These are phyloP conservation scores for Pangasius krempfi DNA, from an alignment of 2,797 vertebrate species.

Conservation along the genomic window DNA sequence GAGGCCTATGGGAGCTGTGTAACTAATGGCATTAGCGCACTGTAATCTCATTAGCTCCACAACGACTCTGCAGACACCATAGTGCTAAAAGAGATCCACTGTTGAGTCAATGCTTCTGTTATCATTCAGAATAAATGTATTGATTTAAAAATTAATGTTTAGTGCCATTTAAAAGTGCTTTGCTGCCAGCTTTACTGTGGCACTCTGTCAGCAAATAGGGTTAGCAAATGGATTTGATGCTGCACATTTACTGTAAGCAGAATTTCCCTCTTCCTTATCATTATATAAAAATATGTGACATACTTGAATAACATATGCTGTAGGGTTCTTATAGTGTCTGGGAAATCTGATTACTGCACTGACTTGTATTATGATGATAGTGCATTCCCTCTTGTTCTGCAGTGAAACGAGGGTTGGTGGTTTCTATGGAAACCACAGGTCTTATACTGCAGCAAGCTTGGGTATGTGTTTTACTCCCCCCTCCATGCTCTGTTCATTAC, in stretches of 20 bases:
- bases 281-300: not conserved
- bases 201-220: constrained; percentile 24
- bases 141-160: constrained; percentile 44
- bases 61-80: constrained; percentile 24
- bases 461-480: constrained; percentile 30
- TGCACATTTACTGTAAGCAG: not conserved
- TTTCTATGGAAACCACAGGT: constrained; percentile 75
- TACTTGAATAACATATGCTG: not conserved
- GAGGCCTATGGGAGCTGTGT: constrained; percentile 17
- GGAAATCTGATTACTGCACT: not conserved
- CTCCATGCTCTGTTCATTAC: constrained; percentile 45
- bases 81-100: constrained; percentile 31
- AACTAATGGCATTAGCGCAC: constrained; percentile 26
- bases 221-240: constrained; percentile 27
- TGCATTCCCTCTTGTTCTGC: constrained; percentile 7
- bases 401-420: constrained; percentile 53
- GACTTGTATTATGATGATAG: not conserved
- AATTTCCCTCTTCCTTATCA: not conserved
- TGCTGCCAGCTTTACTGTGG: constrained; percentile 31
- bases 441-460: constrained; percentile 58
- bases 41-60: constrained; percentile 39
- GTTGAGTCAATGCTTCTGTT: constrained; percentile 33
- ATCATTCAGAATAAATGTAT: constrained; percentile 29
- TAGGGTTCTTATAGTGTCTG: not conserved
- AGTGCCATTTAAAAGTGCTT: constrained; percentile 37